Conservation (phyloP, 2,888 invertebrate species). For the Rhamnusium bicolor region DNA sequence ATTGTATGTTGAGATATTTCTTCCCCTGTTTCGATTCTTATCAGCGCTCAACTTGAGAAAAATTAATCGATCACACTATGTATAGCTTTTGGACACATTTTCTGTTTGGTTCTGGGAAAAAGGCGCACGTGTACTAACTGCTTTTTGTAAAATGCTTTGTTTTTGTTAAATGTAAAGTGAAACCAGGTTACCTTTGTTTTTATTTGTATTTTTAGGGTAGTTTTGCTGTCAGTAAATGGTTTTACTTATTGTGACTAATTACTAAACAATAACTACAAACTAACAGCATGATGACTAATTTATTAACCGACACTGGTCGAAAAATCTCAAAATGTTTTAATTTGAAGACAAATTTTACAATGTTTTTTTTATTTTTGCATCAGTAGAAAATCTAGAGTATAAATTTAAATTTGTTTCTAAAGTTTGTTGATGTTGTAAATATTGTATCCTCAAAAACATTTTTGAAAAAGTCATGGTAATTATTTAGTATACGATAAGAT, state of each 20-base stretch:
- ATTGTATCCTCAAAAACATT: no score
- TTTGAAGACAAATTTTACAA: no score
- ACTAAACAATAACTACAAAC: constrained; percentile 41
- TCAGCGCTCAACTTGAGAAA: not conserved
- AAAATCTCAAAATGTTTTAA: not conserved
- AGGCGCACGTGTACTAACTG: constrained; percentile 50
- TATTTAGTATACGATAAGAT: no score
- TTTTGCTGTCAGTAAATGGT: not conserved
- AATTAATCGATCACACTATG: constrained; percentile 15
- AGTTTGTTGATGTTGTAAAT: no score
- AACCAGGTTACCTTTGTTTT: constrained; percentile 33
- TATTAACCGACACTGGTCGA: not conserved
- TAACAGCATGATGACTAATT: constrained; percentile 51
- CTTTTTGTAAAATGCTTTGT: constrained; percentile 43
- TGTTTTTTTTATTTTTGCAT: no score
- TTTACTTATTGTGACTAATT: not conserved
- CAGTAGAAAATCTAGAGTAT: no score
- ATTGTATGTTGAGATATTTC: not conserved
- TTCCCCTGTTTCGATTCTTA: not conserved
- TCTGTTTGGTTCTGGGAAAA: constrained; percentile 37
- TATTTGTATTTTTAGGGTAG: constrained; percentile 17
- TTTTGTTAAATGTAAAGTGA: constrained; percentile 14
- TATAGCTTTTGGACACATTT: constrained; percentile 30
- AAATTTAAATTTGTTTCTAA: no score
- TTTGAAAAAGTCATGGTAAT: no score